These are phyloP conservation scores for Lamprologus sp. DNA, from an alignment of 2,113 vertebrate species.

Conservation along the genomic window DNA sequence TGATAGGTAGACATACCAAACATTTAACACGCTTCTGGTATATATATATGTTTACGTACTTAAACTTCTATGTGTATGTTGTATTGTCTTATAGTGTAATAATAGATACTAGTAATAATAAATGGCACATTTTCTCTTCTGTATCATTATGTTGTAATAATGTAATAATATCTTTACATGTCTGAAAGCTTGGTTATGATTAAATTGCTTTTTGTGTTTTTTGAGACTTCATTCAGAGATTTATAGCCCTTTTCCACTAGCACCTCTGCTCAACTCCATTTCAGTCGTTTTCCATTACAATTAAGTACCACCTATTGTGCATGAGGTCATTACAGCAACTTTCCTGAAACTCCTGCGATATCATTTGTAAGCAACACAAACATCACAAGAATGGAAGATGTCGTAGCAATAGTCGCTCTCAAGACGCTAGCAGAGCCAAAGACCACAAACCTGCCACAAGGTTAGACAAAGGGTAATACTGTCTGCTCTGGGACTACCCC, in stretches of 20 bases:
- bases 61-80: not conserved
- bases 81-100: not conserved
- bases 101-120: not conserved
- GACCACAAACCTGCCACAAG: not conserved
- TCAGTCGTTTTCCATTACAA: not conserved
- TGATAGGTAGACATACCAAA: not conserved
- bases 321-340: not conserved
- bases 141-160: not conserved
- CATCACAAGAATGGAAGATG: not conserved
- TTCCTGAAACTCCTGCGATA: not conserved
- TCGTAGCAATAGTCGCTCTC: not conserved
- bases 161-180: not conserved
- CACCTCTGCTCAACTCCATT: not conserved
- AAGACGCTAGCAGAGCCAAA: not conserved
- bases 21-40: not conserved
- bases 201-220: not conserved
- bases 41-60: not conserved
- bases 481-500: not conserved
- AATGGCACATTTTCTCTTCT: not conserved
- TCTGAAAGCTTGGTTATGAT: not conserved
- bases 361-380: not conserved
- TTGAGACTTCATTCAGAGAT: not conserved
- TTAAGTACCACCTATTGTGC: not conserved
- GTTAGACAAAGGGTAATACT: not conserved
- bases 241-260: not conserved